Evolutionary conservation across 2,113 vertebrate genomes (phyloP).

Genomic region (Anolis sagrei): DNA sequence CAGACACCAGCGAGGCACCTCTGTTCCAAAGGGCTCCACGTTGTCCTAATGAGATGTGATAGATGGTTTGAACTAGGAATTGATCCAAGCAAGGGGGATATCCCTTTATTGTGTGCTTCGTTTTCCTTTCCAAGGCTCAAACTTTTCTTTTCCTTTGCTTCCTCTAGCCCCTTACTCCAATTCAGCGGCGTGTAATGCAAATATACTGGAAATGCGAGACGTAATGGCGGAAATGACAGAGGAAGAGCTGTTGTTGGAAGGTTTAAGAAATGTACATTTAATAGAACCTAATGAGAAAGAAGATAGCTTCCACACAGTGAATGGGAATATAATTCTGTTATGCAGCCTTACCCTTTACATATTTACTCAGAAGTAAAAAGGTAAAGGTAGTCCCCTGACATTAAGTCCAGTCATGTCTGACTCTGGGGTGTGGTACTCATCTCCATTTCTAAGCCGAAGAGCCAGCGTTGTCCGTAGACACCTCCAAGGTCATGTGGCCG

Average conservation of each 20-base stretch:
- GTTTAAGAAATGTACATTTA: background rate
- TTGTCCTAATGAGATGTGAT: conserved; percentile 63
- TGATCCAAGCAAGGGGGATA: conserved; percentile 63
- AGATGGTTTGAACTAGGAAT: conserved; percentile 67
- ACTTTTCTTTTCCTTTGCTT: conserved; percentile 57
- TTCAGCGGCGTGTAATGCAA: too few relatives aligned
- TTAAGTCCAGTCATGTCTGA: too few relatives aligned
- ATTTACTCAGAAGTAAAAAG: background rate
- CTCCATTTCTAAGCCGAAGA: too few relatives aligned
- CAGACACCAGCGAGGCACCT: conserved; percentile 56
- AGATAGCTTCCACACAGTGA: too few relatives aligned
- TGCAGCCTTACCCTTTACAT: background rate
- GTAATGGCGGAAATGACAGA: background rate
- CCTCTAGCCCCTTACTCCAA: background rate
- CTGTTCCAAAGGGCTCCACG: conserved; percentile 59
- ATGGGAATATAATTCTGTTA: too few relatives aligned
- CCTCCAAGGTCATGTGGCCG: too few relatives aligned
- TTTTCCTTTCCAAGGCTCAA: conserved; percentile 64
- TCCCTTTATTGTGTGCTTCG: conserved; percentile 66
- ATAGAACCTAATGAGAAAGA: background rate
- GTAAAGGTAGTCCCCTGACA: too few relatives aligned
- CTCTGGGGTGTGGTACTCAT: too few relatives aligned
- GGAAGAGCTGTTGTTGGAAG: background rate
- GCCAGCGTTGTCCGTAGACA: too few relatives aligned
- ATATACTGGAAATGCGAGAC: background rate